Evolutionary conservation across 1,140 invertebrate species (phyloP), one percentile per base, ranked within the genome.

Genomic region (Phthorimaea operculella): DNA sequence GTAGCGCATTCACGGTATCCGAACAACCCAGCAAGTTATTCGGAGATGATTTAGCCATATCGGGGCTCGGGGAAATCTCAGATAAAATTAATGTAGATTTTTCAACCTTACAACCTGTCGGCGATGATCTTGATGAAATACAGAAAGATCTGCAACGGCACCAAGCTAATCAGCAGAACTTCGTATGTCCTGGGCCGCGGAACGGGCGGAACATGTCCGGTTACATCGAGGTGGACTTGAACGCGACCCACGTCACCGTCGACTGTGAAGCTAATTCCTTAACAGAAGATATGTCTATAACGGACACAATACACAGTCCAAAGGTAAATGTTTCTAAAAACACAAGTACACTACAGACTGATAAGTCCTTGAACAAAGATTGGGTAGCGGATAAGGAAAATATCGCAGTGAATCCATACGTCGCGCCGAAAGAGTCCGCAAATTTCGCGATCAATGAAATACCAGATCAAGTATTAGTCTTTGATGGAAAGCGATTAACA

Each of bases 211-310:
- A 74, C 54, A 50, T 70, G 9, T 83, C 74, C 0, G 76, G 75
- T 16, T 81, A 77, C 52, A 77, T 83, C 18, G 79, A 84, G 63
- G 56, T 84, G 3, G 79, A 83, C 61, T 54, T 84, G 2, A 74
- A 83, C 42, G 66, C 63, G 39, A 84, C 79, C 0, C 72, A 72
- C 53, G 59, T 67, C 36, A 58, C 50, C 0, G 7, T 65, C 0
- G 66, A 58, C 10, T 58, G 61, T 45, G 70, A 47, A 15, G 48
- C 17, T 16, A 42, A 14, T 11, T n/a, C 11, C 8, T 4, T 78
- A 14, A 68, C 69, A 12, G 72, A 59, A n/a, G 72, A 85, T 51
- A 82, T 83, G 77, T 79, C 75, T 4, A 76, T 82, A 15, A 85
- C 76, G 0, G 76, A 81, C 34, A 74, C 75, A 0, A 59, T 83